Evolutionary conservation across 2,797 vertebrate genomes (phyloP).

Genomic region (Phylloscopus collybita): DNA sequence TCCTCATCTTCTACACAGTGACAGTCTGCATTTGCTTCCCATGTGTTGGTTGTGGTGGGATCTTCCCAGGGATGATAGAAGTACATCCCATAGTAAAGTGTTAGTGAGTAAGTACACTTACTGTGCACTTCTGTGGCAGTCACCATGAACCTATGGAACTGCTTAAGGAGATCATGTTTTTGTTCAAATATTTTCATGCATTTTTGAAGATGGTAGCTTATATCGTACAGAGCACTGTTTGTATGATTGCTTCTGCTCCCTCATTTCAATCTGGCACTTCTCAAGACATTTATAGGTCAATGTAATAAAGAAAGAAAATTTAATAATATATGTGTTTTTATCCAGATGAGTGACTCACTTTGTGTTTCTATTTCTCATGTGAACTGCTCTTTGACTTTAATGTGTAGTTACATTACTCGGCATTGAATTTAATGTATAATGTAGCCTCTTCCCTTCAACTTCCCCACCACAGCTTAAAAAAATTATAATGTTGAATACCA

Average conservation of each 20-base stretch:
- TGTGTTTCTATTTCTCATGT: conserved; percentile 65
- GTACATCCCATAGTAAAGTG: background rate
- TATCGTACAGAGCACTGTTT: background rate
- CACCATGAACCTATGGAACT: conserved; percentile 4
- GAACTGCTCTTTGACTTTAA: conserved; percentile 66
- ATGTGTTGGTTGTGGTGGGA: background rate
- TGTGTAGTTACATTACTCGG: conserved; percentile 55
- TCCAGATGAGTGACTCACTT: conserved; percentile 65
- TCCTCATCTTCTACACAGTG: background rate
- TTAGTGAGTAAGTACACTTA: background rate
- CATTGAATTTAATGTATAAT: conserved; percentile 57
- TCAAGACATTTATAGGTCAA: conserved; percentile 61
- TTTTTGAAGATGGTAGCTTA: conserved; percentile 53
- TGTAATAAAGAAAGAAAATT: conserved; percentile 67
- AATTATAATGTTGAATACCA: conserved; percentile 31
- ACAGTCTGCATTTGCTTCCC: background rate
- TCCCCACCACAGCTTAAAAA: conserved; percentile 50
- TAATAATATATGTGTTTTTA: conserved; percentile 69
- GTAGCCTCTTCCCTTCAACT: conserved; percentile 33
- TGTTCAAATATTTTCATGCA: conserved; percentile 52
- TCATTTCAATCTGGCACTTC: conserved; percentile 45
- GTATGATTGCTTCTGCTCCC: conserved; percentile 38
- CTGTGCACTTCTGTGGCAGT: background rate
- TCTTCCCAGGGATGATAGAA: background rate
- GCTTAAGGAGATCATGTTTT: conserved; percentile 5